Percentiles rank a stretch among this genome's conserved stretches.
phyloP scores from a whole-genome alignment of 1,140 invertebrate species.

The Mya arenaria region DNA sequence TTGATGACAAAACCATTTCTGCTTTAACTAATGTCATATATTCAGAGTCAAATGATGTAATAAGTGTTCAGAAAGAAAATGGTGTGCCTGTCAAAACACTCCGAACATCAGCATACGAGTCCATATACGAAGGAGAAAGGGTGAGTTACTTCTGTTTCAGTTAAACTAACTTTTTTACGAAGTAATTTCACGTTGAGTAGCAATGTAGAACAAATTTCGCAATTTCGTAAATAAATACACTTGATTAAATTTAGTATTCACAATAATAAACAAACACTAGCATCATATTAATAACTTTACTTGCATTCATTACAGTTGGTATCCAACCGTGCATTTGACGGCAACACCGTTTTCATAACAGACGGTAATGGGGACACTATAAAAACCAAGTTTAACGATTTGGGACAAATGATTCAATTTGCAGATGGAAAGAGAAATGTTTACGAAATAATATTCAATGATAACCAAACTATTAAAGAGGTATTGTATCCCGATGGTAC shows the following conservation, averaged over 20 bases:
- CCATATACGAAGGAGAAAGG: neutral
- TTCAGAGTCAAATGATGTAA: neutral
- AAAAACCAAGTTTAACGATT: neutral
- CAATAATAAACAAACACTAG: too few relatives aligned
- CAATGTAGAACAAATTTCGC: too few relatives aligned
- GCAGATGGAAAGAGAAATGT: constrained; percentile 1
- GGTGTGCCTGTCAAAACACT: neutral
- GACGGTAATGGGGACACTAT: constrained; percentile 24
- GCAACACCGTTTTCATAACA: neutral
- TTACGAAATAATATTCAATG: constrained; percentile 9
- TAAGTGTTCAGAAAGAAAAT: neutral
- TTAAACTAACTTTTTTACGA: too few relatives aligned
- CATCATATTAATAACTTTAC: neutral
- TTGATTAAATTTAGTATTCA: too few relatives aligned
- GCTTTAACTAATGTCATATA: neutral
- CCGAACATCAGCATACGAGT: neutral
- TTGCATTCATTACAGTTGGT: constrained; percentile 5
- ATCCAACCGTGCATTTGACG: neutral
- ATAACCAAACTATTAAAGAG: neutral
- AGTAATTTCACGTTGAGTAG: too few relatives aligned
- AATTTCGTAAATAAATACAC: too few relatives aligned
- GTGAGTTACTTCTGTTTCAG: too few relatives aligned
- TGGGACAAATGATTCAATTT: neutral
- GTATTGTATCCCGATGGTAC: constrained; percentile 19
- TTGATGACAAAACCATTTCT: neutral